These are phyloP conservation scores for Oithona nana DNA, from an alignment of 2,888 invertebrate genomes.

Conservation along the genomic window DNA sequence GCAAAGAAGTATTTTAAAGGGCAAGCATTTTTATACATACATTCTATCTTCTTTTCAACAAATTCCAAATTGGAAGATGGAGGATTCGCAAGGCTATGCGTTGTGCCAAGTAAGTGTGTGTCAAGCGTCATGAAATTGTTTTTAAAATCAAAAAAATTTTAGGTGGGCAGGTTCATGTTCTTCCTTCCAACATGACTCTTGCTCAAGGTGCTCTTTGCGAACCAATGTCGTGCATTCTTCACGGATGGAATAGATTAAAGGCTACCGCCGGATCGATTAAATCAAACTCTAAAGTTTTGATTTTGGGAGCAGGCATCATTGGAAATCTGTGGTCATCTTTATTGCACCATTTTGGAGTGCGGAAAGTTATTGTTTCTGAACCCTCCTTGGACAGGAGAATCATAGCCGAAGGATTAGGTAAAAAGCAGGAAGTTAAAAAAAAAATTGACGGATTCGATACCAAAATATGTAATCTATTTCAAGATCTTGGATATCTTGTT, in stretches of 20 bases:
- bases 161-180: conserved; percentile 32
- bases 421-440: too few species aligned
- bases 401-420: conserved; percentile 33
- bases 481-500: neutral
- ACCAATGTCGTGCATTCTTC: conserved; percentile 47
- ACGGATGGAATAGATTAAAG: conserved; percentile 42
- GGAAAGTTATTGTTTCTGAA: conserved; percentile 47
- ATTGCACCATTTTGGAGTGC: conserved; percentile 46
- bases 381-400: conserved; percentile 33
- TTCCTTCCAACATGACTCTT: conserved; percentile 37
- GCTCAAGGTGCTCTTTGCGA: conserved; percentile 42
- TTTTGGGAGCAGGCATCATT: conserved; percentile 51
- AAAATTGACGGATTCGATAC: too few species aligned
- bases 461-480: too few species aligned
- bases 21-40: too few species aligned
- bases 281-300: conserved; percentile 38
- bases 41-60: too few species aligned
- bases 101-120: too few species aligned
- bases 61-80: too few species aligned
- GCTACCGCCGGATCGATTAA: neutral
- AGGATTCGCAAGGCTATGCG: neutral
- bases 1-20: too few species aligned
- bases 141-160: too few species aligned
- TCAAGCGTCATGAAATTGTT: too few species aligned
- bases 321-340: conserved; percentile 46